These are phyloP conservation scores for Cyprinodon tularosa DNA, from an alignment of 2,113 vertebrate genomes.

Conservation along the genomic window DNA sequence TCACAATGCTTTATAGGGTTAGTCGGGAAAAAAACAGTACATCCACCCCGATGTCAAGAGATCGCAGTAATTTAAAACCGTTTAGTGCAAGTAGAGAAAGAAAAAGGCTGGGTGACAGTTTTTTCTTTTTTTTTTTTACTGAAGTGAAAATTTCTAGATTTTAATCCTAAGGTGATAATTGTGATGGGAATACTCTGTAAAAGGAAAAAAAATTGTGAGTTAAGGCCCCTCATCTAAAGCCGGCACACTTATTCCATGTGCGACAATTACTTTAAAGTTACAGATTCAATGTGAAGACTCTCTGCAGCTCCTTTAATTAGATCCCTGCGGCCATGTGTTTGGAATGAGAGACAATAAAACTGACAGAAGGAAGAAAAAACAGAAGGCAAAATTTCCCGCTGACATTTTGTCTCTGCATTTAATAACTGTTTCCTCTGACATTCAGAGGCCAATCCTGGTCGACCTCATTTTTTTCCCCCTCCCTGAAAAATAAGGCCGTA, in stretches of 20 bases:
- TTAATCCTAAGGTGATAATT: not conserved
- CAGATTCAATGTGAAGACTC: slow-evolving; percentile 25
- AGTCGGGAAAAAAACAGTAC: not conserved
- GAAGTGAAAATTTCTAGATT: not conserved
- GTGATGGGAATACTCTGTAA: not conserved
- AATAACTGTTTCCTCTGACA: slow-evolving; percentile 37
- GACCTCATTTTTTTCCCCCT: slow-evolving; percentile 16
- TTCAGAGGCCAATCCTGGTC: slow-evolving; percentile 23
- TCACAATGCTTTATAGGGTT: no score
- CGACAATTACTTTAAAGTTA: slow-evolving; percentile 45
- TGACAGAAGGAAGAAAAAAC: slow-evolving; percentile 10
- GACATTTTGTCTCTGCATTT: slow-evolving; percentile 44
- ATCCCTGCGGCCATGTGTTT: slow-evolving; percentile 47
- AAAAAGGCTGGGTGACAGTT: not conserved
- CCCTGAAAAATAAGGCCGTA: slow-evolving; percentile 28
- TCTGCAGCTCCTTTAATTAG: slow-evolving; percentile 43
- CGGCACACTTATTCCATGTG: slow-evolving; percentile 26
- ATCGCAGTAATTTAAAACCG: not conserved
- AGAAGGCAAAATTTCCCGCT: slow-evolving; percentile 38
- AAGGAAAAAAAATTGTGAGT: slow-evolving; percentile 8
- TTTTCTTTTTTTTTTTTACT: not conserved
- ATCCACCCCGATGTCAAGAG: not conserved
- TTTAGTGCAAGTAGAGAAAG: not conserved
- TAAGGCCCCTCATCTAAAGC: slow-evolving; percentile 16
- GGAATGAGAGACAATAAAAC: slow-evolving; percentile 35